Evolutionary conservation across 2,888 invertebrate species (phyloP).

Genomic region (Machimus atricapillus): DNA sequence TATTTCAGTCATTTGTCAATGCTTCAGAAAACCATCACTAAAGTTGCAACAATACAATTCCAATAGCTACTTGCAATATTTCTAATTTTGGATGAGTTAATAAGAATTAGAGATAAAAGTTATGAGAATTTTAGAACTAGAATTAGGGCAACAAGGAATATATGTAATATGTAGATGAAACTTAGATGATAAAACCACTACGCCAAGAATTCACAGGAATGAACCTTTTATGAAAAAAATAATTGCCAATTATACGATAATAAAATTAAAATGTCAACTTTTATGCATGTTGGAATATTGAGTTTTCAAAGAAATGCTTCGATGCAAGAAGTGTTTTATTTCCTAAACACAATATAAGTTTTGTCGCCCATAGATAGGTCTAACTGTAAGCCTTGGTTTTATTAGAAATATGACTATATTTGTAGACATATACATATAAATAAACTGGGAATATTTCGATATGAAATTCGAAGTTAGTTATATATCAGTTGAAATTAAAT

Average conservation of each 20-base stretch:
- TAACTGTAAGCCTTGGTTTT: neutral
- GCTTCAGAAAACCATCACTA: neutral
- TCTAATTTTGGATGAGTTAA: neutral
- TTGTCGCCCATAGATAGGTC: neutral
- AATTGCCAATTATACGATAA: neutral
- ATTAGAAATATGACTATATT: neutral
- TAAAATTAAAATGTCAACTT: neutral
- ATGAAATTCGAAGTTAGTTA: neutral
- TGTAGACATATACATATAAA: neutral
- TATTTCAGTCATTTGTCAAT: neutral
- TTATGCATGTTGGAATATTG: neutral
- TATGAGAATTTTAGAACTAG: neutral
- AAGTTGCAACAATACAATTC: neutral
- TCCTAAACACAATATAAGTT: neutral
- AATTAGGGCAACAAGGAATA: neutral
- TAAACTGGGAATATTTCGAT: neutral
- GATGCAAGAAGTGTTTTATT: neutral
- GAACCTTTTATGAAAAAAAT: neutral
- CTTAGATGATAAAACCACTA: neutral
- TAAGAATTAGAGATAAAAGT: neutral
- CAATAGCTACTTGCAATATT: neutral
- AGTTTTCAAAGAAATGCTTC: neutral
- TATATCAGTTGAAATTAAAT: no score
- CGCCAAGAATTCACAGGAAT: neutral
- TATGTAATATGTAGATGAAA: neutral